These are phyloP conservation scores for Crocallis elinguaria DNA, from an alignment of 2,888 invertebrate species.

Conservation along the genomic window DNA sequence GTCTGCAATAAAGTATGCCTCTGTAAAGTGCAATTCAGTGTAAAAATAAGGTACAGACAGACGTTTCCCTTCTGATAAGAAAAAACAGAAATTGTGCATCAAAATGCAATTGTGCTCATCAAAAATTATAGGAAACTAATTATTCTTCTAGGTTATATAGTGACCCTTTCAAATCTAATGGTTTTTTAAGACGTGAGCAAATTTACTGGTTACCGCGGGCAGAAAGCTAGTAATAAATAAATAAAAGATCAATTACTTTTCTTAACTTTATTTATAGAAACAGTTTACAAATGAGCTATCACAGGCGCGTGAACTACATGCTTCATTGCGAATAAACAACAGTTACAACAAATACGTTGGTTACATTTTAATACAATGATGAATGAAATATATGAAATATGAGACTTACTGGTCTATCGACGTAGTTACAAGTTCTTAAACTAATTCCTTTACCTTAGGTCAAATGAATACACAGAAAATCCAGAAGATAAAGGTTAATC, in stretches of 20 bases:
- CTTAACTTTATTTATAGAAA: slow-evolving; percentile 70
- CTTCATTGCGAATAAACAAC: slow-evolving; percentile 18
- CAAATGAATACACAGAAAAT: slow-evolving; percentile 18
- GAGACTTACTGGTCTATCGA: slow-evolving; percentile 33
- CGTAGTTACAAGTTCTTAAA: slow-evolving; percentile 28
- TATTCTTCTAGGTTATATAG: too few species aligned
- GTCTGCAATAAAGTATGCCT: too few species aligned
- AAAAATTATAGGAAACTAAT: too few species aligned
- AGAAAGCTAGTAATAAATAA: neutral
- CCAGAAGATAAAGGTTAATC: slow-evolving; percentile 22
- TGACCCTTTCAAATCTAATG: too few species aligned
- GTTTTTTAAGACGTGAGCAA: too few species aligned
- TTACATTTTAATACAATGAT: slow-evolving; percentile 7
- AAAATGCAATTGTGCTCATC: too few species aligned
- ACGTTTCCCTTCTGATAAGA: too few species aligned
- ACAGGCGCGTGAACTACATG: slow-evolving; percentile 67
- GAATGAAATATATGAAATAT: slow-evolving; percentile 2
- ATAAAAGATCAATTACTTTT: slow-evolving; percentile 37
- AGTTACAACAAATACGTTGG: slow-evolving; percentile 1
- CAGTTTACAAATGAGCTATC: slow-evolving; percentile 77
- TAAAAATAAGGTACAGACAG: too few species aligned
- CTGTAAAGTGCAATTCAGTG: too few species aligned
- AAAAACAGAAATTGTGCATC: too few species aligned
- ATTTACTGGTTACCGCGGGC: too few species aligned
- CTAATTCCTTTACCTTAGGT: slow-evolving; percentile 27